Evolutionary conservation across 2,113 vertebrate species (phyloP), one percentile per base, ranked within the genome.

Genomic region (Eurystomus gularis): DNA sequence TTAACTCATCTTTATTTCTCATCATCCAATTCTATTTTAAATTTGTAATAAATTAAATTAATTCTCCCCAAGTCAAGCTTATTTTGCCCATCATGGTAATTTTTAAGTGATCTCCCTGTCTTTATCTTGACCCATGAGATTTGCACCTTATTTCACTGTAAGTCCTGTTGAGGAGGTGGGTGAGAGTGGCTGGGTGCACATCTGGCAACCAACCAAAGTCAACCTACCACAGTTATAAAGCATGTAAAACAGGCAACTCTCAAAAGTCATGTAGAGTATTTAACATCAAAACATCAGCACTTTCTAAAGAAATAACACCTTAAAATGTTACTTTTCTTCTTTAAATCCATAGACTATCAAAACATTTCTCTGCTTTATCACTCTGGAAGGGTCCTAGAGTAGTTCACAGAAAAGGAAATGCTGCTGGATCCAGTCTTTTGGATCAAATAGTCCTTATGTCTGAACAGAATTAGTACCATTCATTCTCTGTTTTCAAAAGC

Each of bases 141-240:
- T 1, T 82, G 35, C 19, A n/a, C n/a, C 21, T 44, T 62, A 3
- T 52, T 82, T 76, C 3, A 21, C 33, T 2, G 2, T 11, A 66
- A 13, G 0, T 82, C 20, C 33, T 37, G 2, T 3, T 64, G 48
- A 72, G 19, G 19, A 58, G 8, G 3, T 1, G 5, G 1, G 5
- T 68, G n/a, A 60, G 28, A 51, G 17, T 1, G 4, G 2, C 9
- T 46, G 48, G 18, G 16, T 64, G 12, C 5, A 49, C 15, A 40
- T 75, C 21, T 78, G 70, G 8, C 37, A 66, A 35, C 12, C 16
- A 76, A n/a, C 17, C 29, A 91, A 61, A 33, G 4, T 52, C 20
- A 91, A 10, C 5, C 11, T 55, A 70, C 7, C 2, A 4, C 15
- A 39, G 16, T 37, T 81, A 44, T 11, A 61, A 79, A 75, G 51